Conservation (phyloP, 2,113 vertebrate species). For the Zeus faber region DNA sequence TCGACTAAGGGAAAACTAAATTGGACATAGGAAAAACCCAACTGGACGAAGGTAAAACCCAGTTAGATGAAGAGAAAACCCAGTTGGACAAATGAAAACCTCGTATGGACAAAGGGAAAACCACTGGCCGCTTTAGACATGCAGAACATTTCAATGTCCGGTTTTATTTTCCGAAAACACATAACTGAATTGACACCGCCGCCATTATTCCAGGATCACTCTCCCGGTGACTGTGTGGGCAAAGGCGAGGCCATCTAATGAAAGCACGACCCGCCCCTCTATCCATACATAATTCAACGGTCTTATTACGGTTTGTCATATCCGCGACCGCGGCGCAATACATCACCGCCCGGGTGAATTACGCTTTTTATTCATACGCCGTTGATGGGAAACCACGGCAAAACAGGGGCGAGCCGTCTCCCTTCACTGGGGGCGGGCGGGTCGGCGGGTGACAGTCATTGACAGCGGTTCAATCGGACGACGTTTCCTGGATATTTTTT, state of each 20-base stretch:
- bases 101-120: too few relatives aligned
- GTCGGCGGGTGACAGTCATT: slow-evolving; percentile 7
- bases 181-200: background rate
- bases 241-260: slow-evolving; percentile 51
- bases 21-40: too few relatives aligned
- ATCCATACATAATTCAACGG: slow-evolving; percentile 62
- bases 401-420: slow-evolving; percentile 8
- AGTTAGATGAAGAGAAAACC: too few relatives aligned
- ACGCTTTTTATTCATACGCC: slow-evolving; percentile 63
- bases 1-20: too few relatives aligned
- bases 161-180: slow-evolving; percentile 45
- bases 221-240: slow-evolving; percentile 33
- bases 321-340: slow-evolving; percentile 47
- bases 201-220: slow-evolving; percentile 31
- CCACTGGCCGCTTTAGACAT: too few relatives aligned
- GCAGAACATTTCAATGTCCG: too few relatives aligned
- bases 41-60: too few relatives aligned
- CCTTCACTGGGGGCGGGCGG: slow-evolving; percentile 5
- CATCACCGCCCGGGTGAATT: slow-evolving; percentile 53
- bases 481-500: slow-evolving; percentile 10
- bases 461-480: slow-evolving; percentile 13
- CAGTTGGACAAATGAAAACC: too few relatives aligned
- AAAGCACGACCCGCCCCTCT: slow-evolving; percentile 42
- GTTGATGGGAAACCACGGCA: slow-evolving; percentile 44
- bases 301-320: slow-evolving; percentile 63